Base-by-base conservation (phyloP, 2,888 invertebrate genomes). In the Stomorhina lunata region DNA sequence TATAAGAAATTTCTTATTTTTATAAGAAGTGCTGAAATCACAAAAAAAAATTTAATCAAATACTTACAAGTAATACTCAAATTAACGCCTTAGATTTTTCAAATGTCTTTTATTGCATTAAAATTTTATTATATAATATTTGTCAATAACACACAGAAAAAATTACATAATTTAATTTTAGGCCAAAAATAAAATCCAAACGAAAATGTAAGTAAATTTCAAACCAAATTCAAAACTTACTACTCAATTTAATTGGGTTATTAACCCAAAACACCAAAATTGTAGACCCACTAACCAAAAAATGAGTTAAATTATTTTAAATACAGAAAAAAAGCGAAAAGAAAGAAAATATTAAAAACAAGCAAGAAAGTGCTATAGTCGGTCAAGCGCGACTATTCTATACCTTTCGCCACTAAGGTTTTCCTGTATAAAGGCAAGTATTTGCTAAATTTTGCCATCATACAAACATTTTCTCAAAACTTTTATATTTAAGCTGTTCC, bases 251-350 rank as follows among this genome's bases (percentile, higher is more conserved):
- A 82, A 82, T 79, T 82, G 79, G 75, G 82, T 82, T 79, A 79
- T 82, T 82, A 82, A 82, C 59, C 79, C 53, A 82, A 71, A 82
- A 82, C 15, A 15, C 78, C 78, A 75, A 75, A 82, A 79, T 63
- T 69, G 78, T 65, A 75, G 27, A 50, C 17, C 40, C 34, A 68
- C 50, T 22, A 15, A 22, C 53, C 34, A 43, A 32, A 45, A 53
- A 22, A 15, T 32, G 43, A 43, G 50, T 1, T 17, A 40, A 48
- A n/a, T n/a, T n/a, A n/a, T n/a, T n/a, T n/a, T n/a, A 37, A 32
- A 63, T 12, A 32, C 25, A 34, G 20, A 63, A 29, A 37, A 12
- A 48, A 76, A 55, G 4, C 55, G 34, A 34, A 6, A 17, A 25
- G 40, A 48, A 27, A 29, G 15, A 45, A 43, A 53, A 65, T 15